A percentile compares a stretch with the other conserved stretches of the same genome.
These are phyloP conservation scores for Schizopygopsis pylzovi DNA, from an alignment of 2,797 vertebrate genomes.

Conservation along the genomic window DNA sequence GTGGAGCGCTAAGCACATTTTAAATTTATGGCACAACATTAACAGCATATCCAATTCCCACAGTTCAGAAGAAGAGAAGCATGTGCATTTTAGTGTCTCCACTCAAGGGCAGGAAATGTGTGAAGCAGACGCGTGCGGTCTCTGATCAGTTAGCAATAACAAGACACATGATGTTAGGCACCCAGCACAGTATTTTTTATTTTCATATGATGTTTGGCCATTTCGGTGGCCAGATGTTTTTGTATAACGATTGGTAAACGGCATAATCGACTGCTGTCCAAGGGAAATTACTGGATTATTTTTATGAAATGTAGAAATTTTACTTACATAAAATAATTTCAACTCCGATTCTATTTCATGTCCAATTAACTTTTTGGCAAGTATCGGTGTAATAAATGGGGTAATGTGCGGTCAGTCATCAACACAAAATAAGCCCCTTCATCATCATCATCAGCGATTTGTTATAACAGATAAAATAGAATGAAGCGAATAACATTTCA, in stretches of 20 bases:
- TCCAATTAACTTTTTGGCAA: background rate
- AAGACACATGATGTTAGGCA: conserved; percentile 31
- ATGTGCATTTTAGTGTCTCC: conserved; percentile 52
- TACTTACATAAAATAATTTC: background rate
- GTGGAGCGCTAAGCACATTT: conserved; percentile 42
- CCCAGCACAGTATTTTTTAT: background rate
- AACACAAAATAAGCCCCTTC: background rate
- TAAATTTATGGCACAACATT: conserved; percentile 45
- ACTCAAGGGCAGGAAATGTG: conserved; percentile 16
- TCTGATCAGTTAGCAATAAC: conserved; percentile 47
- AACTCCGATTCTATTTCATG: background rate
- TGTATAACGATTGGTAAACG: background rate
- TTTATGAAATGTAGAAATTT: background rate
- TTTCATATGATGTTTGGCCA: background rate
- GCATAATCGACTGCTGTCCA: background rate
- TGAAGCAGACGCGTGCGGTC: conserved; percentile 42
- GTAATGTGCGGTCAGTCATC: background rate
- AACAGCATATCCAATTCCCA: conserved; percentile 42
- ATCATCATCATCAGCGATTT: background rate
- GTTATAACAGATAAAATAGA: conserved; percentile 5
- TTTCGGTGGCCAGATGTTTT: background rate
- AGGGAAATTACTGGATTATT: background rate
- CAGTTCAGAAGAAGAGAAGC: conserved; percentile 46
- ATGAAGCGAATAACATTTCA: background rate
- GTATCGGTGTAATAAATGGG: background rate